A percentile compares a stretch with the other conserved stretches of the same genome.
phyloP scores from a whole-genome alignment of 1,140 invertebrate genomes.

The Conus ventricosus region DNA sequence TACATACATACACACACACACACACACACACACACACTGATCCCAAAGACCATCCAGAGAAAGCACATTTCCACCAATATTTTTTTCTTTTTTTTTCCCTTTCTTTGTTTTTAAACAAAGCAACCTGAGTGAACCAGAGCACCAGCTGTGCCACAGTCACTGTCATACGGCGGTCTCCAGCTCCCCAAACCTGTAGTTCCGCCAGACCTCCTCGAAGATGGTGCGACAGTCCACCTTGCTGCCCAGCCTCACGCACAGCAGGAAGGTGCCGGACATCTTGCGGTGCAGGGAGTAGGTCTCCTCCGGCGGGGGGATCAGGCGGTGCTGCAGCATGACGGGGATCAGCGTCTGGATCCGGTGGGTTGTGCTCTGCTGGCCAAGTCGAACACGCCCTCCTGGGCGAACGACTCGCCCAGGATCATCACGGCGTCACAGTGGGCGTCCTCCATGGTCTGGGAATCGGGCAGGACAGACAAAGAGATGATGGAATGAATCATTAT shows the following conservation, averaged over 20 bases:
- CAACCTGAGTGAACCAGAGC: background rate
- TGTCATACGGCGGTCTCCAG: background rate
- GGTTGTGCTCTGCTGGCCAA: slow-evolving; percentile 91
- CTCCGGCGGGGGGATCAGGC: slow-evolving; percentile 97
- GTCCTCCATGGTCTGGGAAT: slow-evolving; percentile 88
- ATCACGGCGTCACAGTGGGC: slow-evolving; percentile 96
- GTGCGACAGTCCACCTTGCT: slow-evolving; percentile 89
- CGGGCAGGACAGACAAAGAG: slow-evolving; percentile 52
- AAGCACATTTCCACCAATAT: no score
- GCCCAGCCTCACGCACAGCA: slow-evolving; percentile 93
- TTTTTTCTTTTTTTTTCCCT: no score
- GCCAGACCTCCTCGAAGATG: slow-evolving; percentile 83
- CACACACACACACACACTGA: no score
- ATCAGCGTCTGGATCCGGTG: slow-evolving; percentile 87
- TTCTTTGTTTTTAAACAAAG: background rate
- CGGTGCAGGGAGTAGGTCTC: slow-evolving; percentile 99
- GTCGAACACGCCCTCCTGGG: slow-evolving; percentile 85
- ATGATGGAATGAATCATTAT: background rate
- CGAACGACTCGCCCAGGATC: slow-evolving; percentile 95
- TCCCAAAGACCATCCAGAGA: no score
- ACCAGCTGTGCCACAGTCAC: background rate
- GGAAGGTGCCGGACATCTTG: slow-evolving; percentile 97
- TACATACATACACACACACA: no score
- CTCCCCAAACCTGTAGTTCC: slow-evolving; percentile 60
- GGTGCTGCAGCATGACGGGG: slow-evolving; percentile 95